Conservation (phyloP, 2,888 invertebrate species). For the Dinocampus coccinellae region DNA sequence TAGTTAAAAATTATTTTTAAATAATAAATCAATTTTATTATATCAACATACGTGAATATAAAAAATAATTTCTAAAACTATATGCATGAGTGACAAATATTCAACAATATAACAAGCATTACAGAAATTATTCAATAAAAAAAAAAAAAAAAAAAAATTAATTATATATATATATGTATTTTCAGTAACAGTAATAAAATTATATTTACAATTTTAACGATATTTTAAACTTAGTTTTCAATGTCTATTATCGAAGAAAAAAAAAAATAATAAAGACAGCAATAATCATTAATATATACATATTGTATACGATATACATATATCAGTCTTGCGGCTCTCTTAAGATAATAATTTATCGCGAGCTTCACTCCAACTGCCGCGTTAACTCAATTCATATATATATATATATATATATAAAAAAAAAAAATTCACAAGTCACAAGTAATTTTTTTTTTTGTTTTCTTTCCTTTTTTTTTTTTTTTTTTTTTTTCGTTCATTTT, state of each 20-base stretch:
- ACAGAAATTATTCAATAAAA: neutral
- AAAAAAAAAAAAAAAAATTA: neutral
- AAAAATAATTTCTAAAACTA: neutral
- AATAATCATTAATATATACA: conserved; percentile 22
- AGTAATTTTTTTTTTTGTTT: neutral
- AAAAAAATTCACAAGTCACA: neutral
- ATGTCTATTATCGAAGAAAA: conserved; percentile 32
- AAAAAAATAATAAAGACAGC: conserved; percentile 35
- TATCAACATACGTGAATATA: neutral
- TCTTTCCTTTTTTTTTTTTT: neutral
- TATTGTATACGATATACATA: conserved; percentile 18
- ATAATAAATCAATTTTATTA: neutral
- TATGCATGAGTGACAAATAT: neutral
- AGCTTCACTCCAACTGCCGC: conserved; percentile 32
- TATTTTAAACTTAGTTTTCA: conserved; percentile 23
- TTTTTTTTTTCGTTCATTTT: neutral
- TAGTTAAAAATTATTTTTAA: neutral
- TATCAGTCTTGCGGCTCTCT: conserved; percentile 61
- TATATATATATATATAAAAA: neutral
- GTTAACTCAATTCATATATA: neutral
- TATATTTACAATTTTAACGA: conserved; percentile 21
- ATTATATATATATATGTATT: conserved; percentile 13
- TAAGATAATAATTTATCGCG: conserved; percentile 41
- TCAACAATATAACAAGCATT: neutral
- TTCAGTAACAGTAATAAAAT: conserved; percentile 17